These are phyloP conservation scores for Ctenosaura bakeri DNA, from an alignment of 2,797 vertebrate species.

Conservation along the genomic window DNA sequence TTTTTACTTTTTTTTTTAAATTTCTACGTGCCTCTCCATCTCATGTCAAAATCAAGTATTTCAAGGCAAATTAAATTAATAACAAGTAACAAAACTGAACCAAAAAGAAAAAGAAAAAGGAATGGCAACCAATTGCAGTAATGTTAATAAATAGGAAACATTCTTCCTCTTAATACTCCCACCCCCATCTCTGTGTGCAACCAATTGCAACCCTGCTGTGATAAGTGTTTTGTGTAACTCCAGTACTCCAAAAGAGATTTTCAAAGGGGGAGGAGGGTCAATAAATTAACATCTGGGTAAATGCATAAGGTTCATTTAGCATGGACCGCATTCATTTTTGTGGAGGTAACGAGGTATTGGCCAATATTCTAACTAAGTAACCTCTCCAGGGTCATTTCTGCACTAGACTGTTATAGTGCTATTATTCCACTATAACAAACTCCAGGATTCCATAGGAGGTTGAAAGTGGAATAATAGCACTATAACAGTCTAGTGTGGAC, in stretches of 20 bases:
- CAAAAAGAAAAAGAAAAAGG: not conserved
- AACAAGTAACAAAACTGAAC: not conserved
- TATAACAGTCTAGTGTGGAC: too few relatives aligned
- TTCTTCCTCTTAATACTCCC: not conserved
- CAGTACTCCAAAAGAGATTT: not conserved
- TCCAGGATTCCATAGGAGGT: too few relatives aligned
- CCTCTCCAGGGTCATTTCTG: too few relatives aligned
- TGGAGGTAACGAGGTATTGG: not conserved
- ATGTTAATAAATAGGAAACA: not conserved
- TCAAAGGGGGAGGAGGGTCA: not conserved
- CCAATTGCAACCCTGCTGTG: slow-evolving; percentile 2
- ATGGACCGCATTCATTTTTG: too few relatives aligned
- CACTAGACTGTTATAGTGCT: too few relatives aligned
- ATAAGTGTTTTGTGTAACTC: not conserved
- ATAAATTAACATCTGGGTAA: not conserved
- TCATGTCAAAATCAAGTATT: not conserved
- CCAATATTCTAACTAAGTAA: too few relatives aligned
- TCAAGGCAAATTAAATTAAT: not conserved
- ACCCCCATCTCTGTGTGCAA: not conserved
- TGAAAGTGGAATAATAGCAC: too few relatives aligned
- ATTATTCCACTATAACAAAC: too few relatives aligned
- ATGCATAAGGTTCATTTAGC: not conserved
- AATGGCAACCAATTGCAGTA: not conserved
- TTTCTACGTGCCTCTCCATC: not conserved
- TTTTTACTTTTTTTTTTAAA: too few relatives aligned